Conservation (phyloP, 2,888 invertebrate species). For the Hemicrepidius hirtus region DNA sequence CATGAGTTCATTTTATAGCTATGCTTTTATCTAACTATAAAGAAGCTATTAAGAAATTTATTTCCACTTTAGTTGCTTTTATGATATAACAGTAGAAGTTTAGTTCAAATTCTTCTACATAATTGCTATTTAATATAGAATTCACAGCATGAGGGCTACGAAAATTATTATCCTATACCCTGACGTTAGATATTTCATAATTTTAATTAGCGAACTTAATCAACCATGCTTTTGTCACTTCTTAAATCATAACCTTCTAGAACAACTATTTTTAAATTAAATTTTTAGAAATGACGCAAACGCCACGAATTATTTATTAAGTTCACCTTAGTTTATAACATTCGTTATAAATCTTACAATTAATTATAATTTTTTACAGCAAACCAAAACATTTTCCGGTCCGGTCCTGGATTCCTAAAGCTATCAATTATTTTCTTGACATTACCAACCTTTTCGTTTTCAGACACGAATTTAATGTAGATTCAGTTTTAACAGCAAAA, state of each 20-base stretch:
- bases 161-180: background rate
- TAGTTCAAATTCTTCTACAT: background rate
- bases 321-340: background rate
- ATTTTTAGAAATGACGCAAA: conserved; percentile 10
- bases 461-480: background rate
- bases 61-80: conserved; percentile 2
- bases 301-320: background rate
- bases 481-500: background rate
- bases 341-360: background rate
- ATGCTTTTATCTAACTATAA: conserved; percentile 1
- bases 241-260: background rate
- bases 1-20: conserved; percentile 5
- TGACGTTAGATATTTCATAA: conserved; percentile 1
- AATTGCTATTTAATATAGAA: conserved; percentile 7
- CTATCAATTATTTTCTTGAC: no score
- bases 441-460: background rate
- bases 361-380: no score
- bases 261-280: background rate
- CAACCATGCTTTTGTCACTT: conserved; percentile 4
- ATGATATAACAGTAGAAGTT: conserved; percentile 10
- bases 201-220: conserved; percentile 9
- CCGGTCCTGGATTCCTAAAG: no score
- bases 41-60: conserved; percentile 11
- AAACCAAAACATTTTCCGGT: no score
- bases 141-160: background rate